phyloP scores from a whole-genome alignment of 2,797 vertebrate species.

The Eulemur coronatus region DNA sequence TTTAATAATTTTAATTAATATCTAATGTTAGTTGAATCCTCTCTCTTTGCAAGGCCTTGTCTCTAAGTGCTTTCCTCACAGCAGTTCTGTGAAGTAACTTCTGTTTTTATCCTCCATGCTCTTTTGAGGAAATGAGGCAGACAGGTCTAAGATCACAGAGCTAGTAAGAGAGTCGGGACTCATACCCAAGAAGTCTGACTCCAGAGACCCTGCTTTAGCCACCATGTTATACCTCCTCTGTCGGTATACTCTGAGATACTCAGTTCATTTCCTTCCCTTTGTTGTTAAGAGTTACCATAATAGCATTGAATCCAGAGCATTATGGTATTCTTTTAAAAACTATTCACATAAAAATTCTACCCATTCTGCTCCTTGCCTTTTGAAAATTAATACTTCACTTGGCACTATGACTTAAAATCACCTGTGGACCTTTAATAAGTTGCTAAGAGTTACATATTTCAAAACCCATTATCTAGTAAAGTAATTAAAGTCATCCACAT shows the following conservation, averaged over 20 bases:
- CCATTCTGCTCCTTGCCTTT: not conserved
- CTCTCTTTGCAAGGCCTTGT: not conserved
- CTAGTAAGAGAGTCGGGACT: not conserved
- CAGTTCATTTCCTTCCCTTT: not conserved
- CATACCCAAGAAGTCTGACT: not conserved
- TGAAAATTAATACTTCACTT: not conserved
- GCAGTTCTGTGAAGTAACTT: not conserved
- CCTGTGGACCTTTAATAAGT: not conserved
- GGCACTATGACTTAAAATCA: not conserved
- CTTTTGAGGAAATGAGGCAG: not conserved
- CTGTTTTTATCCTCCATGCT: not conserved
- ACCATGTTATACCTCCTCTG: fast-evolving
- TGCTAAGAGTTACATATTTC: not conserved
- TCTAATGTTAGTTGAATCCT: not conserved
- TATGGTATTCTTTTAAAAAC: not conserved
- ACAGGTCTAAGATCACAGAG: not conserved
- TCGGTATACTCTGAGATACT: not conserved
- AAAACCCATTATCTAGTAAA: not conserved
- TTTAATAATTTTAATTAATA: not conserved
- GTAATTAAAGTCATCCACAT: not conserved
- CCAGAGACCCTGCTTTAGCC: not conserved
- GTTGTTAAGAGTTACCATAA: not conserved
- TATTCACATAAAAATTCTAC: not conserved
- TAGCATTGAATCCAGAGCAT: not conserved
- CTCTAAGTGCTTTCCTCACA: not conserved